phyloP scores from a whole-genome alignment of 2,113 vertebrate species.

The Rhegmatorhina hoffmannsi region DNA sequence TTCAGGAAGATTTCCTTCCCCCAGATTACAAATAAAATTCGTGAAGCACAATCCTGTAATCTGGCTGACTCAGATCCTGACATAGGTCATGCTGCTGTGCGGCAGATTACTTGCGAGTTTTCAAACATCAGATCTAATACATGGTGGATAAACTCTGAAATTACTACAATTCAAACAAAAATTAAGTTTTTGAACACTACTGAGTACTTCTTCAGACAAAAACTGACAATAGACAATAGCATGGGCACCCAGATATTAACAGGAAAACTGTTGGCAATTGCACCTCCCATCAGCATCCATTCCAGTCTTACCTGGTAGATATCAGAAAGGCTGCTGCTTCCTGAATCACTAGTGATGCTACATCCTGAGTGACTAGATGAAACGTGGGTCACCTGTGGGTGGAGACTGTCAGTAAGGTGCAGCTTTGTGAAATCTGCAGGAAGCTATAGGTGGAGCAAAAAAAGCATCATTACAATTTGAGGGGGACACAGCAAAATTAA shows the following conservation, averaged over 20 bases:
- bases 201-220: neutral
- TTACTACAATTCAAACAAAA: neutral
- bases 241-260: neutral
- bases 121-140: neutral
- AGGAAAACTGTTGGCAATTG: neutral
- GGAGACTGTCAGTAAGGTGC: conserved; percentile 97
- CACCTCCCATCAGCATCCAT: neutral
- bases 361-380: conserved; percentile 99
- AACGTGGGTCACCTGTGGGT: conserved; percentile 98
- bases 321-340: conserved; percentile 99
- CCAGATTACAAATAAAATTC: neutral
- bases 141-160: neutral
- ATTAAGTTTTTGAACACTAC: neutral
- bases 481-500: neutral
- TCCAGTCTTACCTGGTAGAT: conserved; percentile 94
- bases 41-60: neutral
- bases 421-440: conserved; percentile 99
- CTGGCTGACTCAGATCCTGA: neutral
- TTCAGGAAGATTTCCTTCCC: neutral
- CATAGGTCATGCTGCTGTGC: no score
- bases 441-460: conserved; percentile 80
- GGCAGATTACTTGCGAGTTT: neutral
- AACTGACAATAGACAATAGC: neutral
- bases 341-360: conserved; percentile 99
- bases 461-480: conserved; percentile 67